phyloP scores from a whole-genome alignment of 1,140 invertebrate species.

The Carposina sasakii region DNA sequence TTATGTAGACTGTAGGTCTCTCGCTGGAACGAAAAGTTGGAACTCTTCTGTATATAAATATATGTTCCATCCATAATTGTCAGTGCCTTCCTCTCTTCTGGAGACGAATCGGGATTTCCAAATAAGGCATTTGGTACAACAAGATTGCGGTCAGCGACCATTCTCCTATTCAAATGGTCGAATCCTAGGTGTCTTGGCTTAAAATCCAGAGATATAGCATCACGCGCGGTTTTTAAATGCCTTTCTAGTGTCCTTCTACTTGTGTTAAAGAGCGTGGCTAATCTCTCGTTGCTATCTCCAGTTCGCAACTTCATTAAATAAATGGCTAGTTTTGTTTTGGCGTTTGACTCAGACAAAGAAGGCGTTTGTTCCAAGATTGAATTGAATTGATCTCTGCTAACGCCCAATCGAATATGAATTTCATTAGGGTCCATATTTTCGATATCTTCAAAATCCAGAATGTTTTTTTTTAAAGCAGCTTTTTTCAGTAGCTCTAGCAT shows the following conservation, averaged over 20 bases:
- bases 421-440: constrained; percentile 8
- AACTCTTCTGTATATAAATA: constrained; percentile 9
- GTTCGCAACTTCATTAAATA: constrained; percentile 3
- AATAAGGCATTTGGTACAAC: constrained; percentile 3
- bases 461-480: background rate
- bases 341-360: background rate
- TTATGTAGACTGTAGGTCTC: constrained; percentile 2
- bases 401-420: constrained; percentile 2
- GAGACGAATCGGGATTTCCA: constrained; percentile 1
- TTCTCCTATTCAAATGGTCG: background rate
- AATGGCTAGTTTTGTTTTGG: background rate
- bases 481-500: background rate
- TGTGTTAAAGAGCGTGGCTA: constrained; percentile 4
- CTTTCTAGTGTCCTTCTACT: constrained; percentile 6
- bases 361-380: constrained; percentile 5
- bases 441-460: background rate
- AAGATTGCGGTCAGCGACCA: constrained; percentile 5
- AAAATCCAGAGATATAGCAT: background rate
- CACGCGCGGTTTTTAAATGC: constrained; percentile 1
- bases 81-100: constrained; percentile 1
- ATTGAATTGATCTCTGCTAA: constrained; percentile 1
- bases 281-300: constrained; percentile 1
- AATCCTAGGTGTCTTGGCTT: constrained; percentile 5
- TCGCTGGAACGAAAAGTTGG: constrained; percentile 1
- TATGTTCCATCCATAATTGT: constrained; percentile 6